Evolutionary conservation across 1,140 invertebrate genomes (phyloP).

Genomic region (Bombus pyrosoma): DNA sequence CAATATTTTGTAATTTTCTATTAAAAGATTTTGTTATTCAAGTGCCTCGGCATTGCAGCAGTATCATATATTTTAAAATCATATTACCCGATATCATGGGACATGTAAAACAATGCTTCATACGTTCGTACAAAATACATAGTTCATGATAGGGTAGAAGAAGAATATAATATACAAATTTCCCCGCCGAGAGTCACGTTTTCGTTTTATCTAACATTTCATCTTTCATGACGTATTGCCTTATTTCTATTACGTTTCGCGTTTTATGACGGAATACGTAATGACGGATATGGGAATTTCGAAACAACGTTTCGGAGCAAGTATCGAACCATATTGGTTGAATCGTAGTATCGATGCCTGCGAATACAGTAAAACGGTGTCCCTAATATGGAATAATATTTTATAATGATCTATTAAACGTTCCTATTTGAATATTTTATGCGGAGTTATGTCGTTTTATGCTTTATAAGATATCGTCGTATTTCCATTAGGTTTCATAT

Average conservation of each 20-base stretch:
- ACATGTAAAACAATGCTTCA: background rate
- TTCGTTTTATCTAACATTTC: background rate
- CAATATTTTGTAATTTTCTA: background rate
- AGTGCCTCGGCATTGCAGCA: background rate
- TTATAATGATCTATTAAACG: background rate
- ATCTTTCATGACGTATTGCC: background rate
- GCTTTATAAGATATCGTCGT: background rate
- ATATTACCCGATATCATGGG: background rate
- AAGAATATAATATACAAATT: background rate
- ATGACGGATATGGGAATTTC: background rate
- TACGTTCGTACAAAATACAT: background rate
- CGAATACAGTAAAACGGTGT: background rate
- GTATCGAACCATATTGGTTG: background rate
- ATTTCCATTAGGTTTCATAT: slow-evolving; percentile 20
- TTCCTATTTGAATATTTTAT: background rate
- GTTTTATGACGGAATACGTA: slow-evolving; percentile 4
- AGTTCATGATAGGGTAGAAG: background rate
- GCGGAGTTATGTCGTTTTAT: background rate
- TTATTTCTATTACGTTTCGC: background rate
- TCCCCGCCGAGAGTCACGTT: background rate
- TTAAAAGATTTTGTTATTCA: background rate
- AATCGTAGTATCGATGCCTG: background rate
- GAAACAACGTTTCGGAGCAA: background rate
- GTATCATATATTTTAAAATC: background rate
- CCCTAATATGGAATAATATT: background rate